phyloP scores from a whole-genome alignment of 2,888 invertebrate genomes.

The Ochlodes sylvanus region DNA sequence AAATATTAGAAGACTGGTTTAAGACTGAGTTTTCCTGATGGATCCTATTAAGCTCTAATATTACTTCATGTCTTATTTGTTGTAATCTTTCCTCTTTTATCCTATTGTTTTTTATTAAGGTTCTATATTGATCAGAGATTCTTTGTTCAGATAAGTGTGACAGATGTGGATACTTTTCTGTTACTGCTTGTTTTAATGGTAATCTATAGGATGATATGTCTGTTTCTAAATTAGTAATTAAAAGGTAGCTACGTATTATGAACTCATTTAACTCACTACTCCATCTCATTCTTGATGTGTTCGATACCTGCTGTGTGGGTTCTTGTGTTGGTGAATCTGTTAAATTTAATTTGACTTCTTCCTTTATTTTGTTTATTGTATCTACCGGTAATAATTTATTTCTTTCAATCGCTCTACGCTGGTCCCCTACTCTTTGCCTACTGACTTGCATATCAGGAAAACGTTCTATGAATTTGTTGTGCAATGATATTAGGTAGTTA shows the following conservation, averaged over 20 bases:
- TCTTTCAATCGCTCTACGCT: slow-evolving; percentile 42
- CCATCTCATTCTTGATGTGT: slow-evolving; percentile 34
- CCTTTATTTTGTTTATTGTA: slow-evolving; percentile 23
- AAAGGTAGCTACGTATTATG: slow-evolving; percentile 34
- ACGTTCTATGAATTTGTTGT: slow-evolving; percentile 37
- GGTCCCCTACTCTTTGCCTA: slow-evolving; percentile 44
- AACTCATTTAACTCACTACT: slow-evolving; percentile 38
- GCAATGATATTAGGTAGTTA: slow-evolving; percentile 35
- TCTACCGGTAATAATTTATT: slow-evolving; percentile 38
- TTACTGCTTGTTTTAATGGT: slow-evolving; percentile 33
- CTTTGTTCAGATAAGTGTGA: slow-evolving; percentile 39
- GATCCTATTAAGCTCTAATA: background rate
- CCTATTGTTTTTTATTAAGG: slow-evolving; percentile 38
- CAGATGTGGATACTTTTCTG: slow-evolving; percentile 31
- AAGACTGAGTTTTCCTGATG: background rate
- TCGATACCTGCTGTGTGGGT: background rate
- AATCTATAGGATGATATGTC: slow-evolving; percentile 37
- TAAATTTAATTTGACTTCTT: background rate
- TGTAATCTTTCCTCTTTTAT: slow-evolving; percentile 20
- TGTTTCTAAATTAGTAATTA: slow-evolving; percentile 37
- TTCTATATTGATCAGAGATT: slow-evolving; percentile 38
- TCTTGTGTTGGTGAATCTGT: background rate
- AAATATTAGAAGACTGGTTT: background rate
- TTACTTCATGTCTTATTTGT: slow-evolving; percentile 19
- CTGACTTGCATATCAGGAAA: slow-evolving; percentile 43